These are phyloP conservation scores for Pachyramphus minor DNA, from an alignment of 2,113 vertebrate genomes.

Conservation along the genomic window DNA sequence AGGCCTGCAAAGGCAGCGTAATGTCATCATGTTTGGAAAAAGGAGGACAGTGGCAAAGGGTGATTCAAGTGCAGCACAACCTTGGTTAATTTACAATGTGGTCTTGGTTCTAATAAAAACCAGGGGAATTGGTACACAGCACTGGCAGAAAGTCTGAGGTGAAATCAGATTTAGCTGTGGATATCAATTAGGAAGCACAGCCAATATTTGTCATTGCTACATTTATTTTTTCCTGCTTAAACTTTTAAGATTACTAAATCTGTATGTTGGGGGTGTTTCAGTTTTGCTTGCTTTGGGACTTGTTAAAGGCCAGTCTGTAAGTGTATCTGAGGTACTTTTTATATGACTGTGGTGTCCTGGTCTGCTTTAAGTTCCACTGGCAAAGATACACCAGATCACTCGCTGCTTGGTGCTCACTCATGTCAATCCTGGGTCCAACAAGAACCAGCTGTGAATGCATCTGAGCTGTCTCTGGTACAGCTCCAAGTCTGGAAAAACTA, in stretches of 20 bases:
- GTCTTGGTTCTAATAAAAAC: background rate
- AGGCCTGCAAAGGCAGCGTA: background rate
- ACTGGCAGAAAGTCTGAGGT: background rate
- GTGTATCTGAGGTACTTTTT: background rate
- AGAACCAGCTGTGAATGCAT: conserved; percentile 44
- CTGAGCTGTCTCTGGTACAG: conserved; percentile 38
- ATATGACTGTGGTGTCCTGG: background rate
- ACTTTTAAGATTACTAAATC: background rate
- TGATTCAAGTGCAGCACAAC: background rate
- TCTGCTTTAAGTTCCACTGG: background rate
- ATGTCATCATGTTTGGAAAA: background rate
- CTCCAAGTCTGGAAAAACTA: conserved; percentile 65
- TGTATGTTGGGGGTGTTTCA: background rate
- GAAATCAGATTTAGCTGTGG: background rate
- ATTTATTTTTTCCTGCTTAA: background rate
- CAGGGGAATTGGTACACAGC: background rate
- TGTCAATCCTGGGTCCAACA: background rate
- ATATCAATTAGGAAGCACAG: background rate
- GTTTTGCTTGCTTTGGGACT: background rate
- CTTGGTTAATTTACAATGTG: background rate
- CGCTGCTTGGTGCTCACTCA: background rate
- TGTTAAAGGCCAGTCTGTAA: background rate
- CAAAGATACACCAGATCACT: background rate
- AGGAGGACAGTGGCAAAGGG: background rate
- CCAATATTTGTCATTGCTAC: background rate